These are phyloP conservation scores for Prunella himalayana DNA, from an alignment of 2,113 vertebrate genomes.

Conservation along the genomic window DNA sequence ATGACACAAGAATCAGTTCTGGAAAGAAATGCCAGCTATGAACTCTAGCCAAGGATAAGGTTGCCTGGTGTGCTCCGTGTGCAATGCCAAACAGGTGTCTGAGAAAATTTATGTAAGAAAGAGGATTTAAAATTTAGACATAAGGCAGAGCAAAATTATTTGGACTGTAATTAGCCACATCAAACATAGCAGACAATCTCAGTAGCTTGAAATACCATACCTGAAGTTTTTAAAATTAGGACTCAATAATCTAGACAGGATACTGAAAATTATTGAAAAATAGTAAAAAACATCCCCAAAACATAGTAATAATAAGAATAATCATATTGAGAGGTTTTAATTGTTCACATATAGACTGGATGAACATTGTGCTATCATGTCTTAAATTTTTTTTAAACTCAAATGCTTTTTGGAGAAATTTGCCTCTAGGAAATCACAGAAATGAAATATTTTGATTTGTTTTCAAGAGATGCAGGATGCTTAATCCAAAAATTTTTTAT, in stretches of 20 bases:
- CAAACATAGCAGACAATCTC: neutral
- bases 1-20: neutral
- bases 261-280: neutral
- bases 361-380: neutral
- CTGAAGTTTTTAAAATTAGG: neutral
- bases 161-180: neutral
- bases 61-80: neutral
- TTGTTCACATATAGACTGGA: neutral
- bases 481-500: neutral
- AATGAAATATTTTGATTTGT: accelerated
- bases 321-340: neutral
- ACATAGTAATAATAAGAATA: neutral
- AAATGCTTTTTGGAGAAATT: neutral
- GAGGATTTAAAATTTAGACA: neutral
- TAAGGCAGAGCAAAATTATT: neutral
- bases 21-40: neutral
- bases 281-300: neutral
- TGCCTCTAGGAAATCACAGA: neutral
- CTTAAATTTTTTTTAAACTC: neutral
- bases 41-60: neutral
- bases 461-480: neutral
- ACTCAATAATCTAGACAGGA: neutral
- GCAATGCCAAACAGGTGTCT: neutral
- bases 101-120: neutral
- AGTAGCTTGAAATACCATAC: neutral